Percentiles rank a stretch among this genome's conserved stretches.
Conservation (phyloP, 2,888 invertebrate species). For the Agrotis exclamationis region DNA sequence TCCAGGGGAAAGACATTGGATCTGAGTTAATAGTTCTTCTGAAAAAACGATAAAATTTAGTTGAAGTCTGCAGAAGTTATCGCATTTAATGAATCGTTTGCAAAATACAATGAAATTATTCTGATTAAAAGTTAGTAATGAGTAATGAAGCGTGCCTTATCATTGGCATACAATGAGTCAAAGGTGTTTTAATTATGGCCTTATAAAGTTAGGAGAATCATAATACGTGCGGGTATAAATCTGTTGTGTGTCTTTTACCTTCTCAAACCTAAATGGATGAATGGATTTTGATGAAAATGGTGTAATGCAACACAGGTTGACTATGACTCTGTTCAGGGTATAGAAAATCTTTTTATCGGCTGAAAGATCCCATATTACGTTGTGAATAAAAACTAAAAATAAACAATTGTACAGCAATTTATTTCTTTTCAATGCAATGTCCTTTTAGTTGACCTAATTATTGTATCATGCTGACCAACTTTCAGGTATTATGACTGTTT, state of each 20-base stretch:
- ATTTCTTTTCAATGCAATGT: too few relatives aligned
- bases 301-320: not conserved
- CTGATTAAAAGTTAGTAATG: conserved; percentile 10
- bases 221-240: not conserved
- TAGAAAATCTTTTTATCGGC: not conserved
- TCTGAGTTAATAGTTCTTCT: not conserved
- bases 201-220: not conserved
- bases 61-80: not conserved
- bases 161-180: not conserved
- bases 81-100: not conserved
- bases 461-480: too few relatives aligned
- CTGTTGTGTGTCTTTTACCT: not conserved
- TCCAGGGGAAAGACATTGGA: not conserved
- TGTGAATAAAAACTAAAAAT: too few relatives aligned
- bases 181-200: conserved; percentile 2
- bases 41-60: not conserved
- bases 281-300: not conserved
- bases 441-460: too few relatives aligned
- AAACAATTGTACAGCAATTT: too few relatives aligned
- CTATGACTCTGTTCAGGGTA: not conserved
- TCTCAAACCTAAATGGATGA: not conserved
- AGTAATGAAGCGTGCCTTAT: conserved; percentile 20
- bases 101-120: conserved; percentile 1
- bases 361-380: not conserved
- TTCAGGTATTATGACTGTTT: too few relatives aligned